These are phyloP conservation scores for Tridacna crocea DNA, from an alignment of 2,888 invertebrate species.

Conservation along the genomic window DNA sequence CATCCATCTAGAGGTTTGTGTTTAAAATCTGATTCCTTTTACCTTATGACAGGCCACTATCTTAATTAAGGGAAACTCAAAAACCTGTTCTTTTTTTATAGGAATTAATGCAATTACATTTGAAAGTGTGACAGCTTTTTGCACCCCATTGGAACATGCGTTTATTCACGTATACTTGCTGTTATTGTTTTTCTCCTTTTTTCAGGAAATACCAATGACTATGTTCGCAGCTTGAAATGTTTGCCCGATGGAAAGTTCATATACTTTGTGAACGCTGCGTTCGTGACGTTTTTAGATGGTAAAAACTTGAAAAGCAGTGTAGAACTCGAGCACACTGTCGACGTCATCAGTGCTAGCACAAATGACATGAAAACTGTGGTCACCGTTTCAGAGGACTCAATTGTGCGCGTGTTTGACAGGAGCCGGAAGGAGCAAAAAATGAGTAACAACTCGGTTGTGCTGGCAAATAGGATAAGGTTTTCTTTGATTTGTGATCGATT, in stretches of 20 bases:
- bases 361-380: constrained; percentile 65
- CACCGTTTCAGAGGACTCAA: constrained; percentile 70
- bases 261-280: constrained; percentile 57
- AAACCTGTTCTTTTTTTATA: too few relatives aligned
- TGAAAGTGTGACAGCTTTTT: too few relatives aligned
- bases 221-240: constrained; percentile 50
- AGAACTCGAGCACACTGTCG: constrained; percentile 59
- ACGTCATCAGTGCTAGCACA: constrained; percentile 50
- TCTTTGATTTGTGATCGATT: not conserved
- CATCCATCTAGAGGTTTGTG: too few relatives aligned
- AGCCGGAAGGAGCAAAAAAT: constrained; percentile 55
- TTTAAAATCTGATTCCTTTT: too few relatives aligned
- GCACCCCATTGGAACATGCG: too few relatives aligned
- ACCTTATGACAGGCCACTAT: too few relatives aligned
- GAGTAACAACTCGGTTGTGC: constrained; percentile 45
- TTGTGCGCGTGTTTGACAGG: constrained; percentile 73
- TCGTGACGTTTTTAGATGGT: constrained; percentile 54
- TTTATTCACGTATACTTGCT: not conserved
- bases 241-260: constrained; percentile 63
- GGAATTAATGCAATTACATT: too few relatives aligned
- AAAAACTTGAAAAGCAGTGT: constrained; percentile 48
- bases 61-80: too few relatives aligned
- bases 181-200: constrained; percentile 13
- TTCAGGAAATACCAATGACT: constrained; percentile 60
- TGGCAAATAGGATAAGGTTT: constrained; percentile 53